Percentiles rank a stretch among this genome's conserved stretches.
These are phyloP conservation scores for Sympetrum striolatum DNA, from an alignment of 2,888 invertebrate genomes.

Conservation along the genomic window DNA sequence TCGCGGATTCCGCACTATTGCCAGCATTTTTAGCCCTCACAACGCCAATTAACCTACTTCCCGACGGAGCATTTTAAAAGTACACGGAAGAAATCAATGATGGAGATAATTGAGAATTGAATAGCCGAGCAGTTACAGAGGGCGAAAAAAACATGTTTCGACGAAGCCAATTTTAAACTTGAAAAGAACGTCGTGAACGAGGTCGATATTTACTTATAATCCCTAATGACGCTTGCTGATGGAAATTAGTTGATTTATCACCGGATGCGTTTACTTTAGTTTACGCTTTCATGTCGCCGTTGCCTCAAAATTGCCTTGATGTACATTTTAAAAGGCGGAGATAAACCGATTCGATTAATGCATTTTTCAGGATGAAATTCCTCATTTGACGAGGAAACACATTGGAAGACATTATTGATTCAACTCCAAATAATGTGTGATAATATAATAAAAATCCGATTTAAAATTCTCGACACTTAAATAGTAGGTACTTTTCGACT, in stretches of 20 bases:
- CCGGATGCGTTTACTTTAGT: too few relatives aligned
- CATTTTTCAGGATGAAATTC: too few relatives aligned
- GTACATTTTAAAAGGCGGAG: neutral
- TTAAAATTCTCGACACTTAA: too few relatives aligned
- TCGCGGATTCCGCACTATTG: neutral
- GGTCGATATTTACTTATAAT: neutral
- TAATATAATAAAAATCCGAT: too few relatives aligned
- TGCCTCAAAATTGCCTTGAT: too few relatives aligned
- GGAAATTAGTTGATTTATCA: neutral
- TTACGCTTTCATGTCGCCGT: too few relatives aligned
- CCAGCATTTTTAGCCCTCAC: neutral
- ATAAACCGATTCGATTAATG: neutral
- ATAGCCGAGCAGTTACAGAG: neutral
- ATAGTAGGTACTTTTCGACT: too few relatives aligned
- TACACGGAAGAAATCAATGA: neutral
- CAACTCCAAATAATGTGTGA: too few relatives aligned
- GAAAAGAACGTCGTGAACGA: neutral
- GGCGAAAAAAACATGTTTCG: neutral
- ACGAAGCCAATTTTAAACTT: neutral
- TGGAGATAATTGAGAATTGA: neutral
- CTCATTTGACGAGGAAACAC: too few relatives aligned
- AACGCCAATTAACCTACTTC: neutral
- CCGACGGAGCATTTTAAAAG: neutral
- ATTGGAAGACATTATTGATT: too few relatives aligned
- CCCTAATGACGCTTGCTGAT: neutral